Evolutionary conservation across 1,140 invertebrate species (phyloP).

Genomic region (Euwallacea fornicatus): DNA sequence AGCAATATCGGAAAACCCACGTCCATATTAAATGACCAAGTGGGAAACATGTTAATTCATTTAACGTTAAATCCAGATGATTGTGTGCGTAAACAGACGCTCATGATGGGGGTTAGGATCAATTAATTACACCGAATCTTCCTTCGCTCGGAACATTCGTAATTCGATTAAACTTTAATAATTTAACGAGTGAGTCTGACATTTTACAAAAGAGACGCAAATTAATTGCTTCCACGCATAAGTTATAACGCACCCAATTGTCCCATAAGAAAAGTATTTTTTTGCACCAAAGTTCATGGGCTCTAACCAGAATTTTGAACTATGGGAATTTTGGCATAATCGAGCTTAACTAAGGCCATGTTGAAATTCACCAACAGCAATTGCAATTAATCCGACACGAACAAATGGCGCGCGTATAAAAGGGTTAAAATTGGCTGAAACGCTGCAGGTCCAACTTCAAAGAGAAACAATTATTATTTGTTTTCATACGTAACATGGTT

Average conservation of each 20-base stretch:
- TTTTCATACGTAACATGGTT: constrained; percentile 15
- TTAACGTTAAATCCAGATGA: constrained; percentile 8
- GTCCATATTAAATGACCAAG: constrained; percentile 4
- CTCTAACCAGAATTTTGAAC: background rate
- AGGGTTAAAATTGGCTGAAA: constrained; percentile 35
- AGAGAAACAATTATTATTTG: constrained; percentile 30
- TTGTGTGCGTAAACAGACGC: constrained; percentile 13
- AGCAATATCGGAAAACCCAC: background rate
- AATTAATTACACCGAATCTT: constrained; percentile 25
- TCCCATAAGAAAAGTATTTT: no score
- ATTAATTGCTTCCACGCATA: background rate
- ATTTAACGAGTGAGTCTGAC: constrained; percentile 21
- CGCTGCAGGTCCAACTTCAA: constrained; percentile 27
- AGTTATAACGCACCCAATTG: background rate
- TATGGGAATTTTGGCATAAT: background rate
- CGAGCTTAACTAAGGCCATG: background rate
- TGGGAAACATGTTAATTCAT: constrained; percentile 19
- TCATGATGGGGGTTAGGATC: constrained; percentile 15
- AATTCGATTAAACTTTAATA: constrained; percentile 28
- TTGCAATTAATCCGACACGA: constrained; percentile 21
- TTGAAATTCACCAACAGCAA: constrained; percentile 24
- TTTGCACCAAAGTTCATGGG: background rate
- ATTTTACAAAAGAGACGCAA: constrained; percentile 16
- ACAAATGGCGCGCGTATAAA: constrained; percentile 32
- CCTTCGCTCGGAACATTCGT: constrained; percentile 18